phyloP scores from a whole-genome alignment of 2,113 vertebrate genomes.

The Craseonycteris thonglongyai region DNA sequence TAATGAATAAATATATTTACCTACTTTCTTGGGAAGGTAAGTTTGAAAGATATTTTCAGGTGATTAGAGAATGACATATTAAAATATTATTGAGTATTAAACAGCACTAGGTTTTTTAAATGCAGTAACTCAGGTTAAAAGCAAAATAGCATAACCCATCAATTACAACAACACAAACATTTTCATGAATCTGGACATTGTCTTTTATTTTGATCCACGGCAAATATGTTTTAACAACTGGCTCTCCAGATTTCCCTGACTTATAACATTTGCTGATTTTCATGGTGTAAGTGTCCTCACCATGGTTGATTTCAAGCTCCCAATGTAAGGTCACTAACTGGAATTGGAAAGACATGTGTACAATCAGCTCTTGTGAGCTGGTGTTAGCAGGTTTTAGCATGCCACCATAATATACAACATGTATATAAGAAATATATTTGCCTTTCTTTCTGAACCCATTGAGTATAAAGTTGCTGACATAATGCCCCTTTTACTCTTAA shows the following conservation, averaged over 20 bases:
- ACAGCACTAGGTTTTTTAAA: neutral
- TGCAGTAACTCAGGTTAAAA: neutral
- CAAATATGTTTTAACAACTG: conserved; percentile 1
- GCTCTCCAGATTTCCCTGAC: neutral
- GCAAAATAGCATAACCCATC: neutral
- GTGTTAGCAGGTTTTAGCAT: neutral
- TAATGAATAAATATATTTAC: conserved; percentile 8
- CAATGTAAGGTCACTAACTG: neutral
- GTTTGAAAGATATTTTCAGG: conserved; percentile 35
- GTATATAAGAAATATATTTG: neutral
- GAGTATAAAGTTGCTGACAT: neutral
- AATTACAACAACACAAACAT: neutral
- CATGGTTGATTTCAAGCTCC: neutral
- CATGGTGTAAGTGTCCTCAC: neutral
- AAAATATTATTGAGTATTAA: neutral
- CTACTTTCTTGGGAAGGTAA: neutral
- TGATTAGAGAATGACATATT: neutral
- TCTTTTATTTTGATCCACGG: conserved; percentile 15
- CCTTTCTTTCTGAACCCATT: conserved; percentile 16
- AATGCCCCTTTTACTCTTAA: neutral
- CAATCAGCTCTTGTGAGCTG: neutral
- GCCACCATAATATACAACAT: neutral
- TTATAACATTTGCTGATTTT: conserved; percentile 6
- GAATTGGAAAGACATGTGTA: neutral
- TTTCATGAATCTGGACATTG: neutral